Evolutionary conservation across 2,113 vertebrate genomes (phyloP).

Genomic region (Girardinichthys multiradiatus): DNA sequence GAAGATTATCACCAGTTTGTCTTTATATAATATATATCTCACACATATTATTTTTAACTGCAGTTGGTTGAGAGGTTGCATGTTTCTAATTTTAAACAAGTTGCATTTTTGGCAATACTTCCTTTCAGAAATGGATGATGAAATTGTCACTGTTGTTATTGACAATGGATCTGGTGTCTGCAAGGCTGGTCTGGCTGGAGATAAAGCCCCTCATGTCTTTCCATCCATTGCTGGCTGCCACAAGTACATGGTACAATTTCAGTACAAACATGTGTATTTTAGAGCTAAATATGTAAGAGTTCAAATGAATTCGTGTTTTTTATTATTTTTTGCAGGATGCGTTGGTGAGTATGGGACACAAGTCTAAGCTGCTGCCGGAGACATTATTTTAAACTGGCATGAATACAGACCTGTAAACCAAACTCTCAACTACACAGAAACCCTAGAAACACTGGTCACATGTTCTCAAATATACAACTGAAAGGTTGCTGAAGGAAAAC

Average conservation of each 20-base stretch:
- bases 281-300: accelerated
- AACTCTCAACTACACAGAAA: too few relatives aligned
- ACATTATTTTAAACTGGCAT: too few relatives aligned
- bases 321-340: slow-evolving; percentile 82
- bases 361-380: slow-evolving; percentile 82
- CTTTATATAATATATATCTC: too few relatives aligned
- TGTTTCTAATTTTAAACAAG: too few relatives aligned
- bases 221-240: slow-evolving; percentile 80
- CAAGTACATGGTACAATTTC: slow-evolving; percentile 73
- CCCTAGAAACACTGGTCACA: too few relatives aligned
- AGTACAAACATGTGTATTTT: accelerated
- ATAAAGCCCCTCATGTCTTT: slow-evolving; percentile 75
- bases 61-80: too few relatives aligned
- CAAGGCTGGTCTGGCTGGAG: slow-evolving; percentile 63
- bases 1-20: too few relatives aligned
- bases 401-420: too few relatives aligned
- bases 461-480: too few relatives aligned
- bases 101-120: neutral
- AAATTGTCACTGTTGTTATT: slow-evolving; percentile 58
- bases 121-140: slow-evolving; percentile 50
- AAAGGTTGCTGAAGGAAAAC: neutral
- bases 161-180: slow-evolving; percentile 79
- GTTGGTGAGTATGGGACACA: slow-evolving; percentile 98
- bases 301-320: neutral
- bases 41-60: too few relatives aligned